A percentile compares a stretch with the other conserved stretches of the same genome.
phyloP scores from a whole-genome alignment of 2,797 vertebrate species.

The Epinephelus malabaricus region DNA sequence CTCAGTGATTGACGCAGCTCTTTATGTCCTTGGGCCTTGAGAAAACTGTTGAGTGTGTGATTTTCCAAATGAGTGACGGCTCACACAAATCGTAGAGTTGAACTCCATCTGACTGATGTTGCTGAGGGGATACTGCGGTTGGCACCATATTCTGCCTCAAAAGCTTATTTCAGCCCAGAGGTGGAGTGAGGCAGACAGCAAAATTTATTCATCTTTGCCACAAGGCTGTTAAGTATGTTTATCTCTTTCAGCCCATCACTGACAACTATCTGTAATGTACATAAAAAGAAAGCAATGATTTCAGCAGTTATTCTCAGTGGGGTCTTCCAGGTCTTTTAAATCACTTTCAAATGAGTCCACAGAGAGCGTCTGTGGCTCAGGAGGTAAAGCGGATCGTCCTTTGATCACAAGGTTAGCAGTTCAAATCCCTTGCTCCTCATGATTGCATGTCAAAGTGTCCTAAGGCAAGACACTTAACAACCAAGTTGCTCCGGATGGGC shows the following conservation, averaged over 20 bases:
- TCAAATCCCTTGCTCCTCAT: too few species aligned
- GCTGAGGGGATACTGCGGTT: background rate
- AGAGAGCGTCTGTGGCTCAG: background rate
- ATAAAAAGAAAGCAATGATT: background rate
- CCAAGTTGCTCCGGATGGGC: too few species aligned
- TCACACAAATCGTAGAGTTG: background rate
- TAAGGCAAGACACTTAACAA: too few species aligned
- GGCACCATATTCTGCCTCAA: background rate
- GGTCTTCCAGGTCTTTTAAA: background rate
- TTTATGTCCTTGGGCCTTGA: background rate
- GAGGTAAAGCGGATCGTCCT: too few species aligned
- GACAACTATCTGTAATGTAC: background rate
- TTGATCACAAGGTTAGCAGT: too few species aligned
- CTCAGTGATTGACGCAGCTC: background rate
- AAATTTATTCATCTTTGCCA: background rate
- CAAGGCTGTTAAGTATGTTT: background rate
- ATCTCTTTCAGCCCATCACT: background rate
- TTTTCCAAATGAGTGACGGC: slow-evolving; percentile 13
- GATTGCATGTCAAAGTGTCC: too few species aligned
- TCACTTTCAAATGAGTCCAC: background rate
- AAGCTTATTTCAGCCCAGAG: slow-evolving; percentile 1
- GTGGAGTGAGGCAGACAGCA: background rate
- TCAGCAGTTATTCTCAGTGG: background rate
- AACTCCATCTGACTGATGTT: slow-evolving; percentile 5
- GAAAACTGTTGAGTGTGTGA: slow-evolving; percentile 7